Evolutionary conservation across 1,140 invertebrate genomes (phyloP), one percentile per base, ranked within the genome.

Genomic region (Drosophila biarmipes): DNA sequence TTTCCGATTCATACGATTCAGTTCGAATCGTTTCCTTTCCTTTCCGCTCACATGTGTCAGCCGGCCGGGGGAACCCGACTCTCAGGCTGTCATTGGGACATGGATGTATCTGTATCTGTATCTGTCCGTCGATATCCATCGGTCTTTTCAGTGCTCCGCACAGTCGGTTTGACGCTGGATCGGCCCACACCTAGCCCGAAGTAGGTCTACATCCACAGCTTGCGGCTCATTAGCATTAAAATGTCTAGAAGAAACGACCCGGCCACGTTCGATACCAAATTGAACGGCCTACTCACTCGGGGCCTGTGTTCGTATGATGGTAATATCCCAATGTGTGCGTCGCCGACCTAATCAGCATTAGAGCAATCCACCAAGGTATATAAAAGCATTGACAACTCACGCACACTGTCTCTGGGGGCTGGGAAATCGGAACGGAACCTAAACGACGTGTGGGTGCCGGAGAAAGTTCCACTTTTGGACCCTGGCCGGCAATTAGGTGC

Each of bases 211-310:
- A 77, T 89, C 84, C 72, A 64, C 85, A 77, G 80, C 84, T 89
- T 89, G 85, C 73, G 85, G 84, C 84, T 89, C 84, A 89, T 89
- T 89, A 89, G 80, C 84, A 89, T 89, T 89, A 89, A 89, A 89
- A 89, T 89, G 84, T 89, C 84, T 89, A 84, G 68, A 80, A 89
- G 85, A 89, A 89, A 84, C 86, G 80, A 79, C 62, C 67, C 48
- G 81, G 82, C 81, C 81, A 86, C 81, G 82, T 87, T 86, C 82
- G 82, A 86, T 86, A 86, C 75, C 78, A 86, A 86, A 86, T 86
- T 86, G 82, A 86, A 69, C 84, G 49, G 75, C 85, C 84, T 87
- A 82, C 78, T 87, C 72, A 55, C 40, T 67, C 35, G 48, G n/a
- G 27, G 6, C 3, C 15, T 35, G 64, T 19, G 21, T 35, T 12